phyloP scores from a whole-genome alignment of 2,113 vertebrate species.

The Marmota monax region DNA sequence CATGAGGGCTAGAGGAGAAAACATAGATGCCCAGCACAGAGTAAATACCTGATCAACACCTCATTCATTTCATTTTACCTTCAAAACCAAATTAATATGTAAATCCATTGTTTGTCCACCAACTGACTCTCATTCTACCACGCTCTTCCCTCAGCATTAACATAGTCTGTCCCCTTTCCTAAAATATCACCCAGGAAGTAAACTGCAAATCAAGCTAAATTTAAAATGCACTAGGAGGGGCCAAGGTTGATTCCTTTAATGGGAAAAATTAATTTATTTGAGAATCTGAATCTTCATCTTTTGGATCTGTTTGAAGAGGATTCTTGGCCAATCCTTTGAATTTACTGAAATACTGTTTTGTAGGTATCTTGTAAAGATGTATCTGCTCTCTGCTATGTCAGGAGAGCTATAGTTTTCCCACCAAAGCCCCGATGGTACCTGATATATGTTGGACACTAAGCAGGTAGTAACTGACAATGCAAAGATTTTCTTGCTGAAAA shows the following conservation, averaged over 20 bases:
- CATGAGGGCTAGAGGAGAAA: not conserved
- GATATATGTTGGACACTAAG: not conserved
- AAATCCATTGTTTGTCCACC: not conserved
- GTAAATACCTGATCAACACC: not conserved
- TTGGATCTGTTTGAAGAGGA: not conserved
- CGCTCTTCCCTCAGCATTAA: not conserved
- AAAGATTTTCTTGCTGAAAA: constrained; percentile 33
- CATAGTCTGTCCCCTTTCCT: not conserved
- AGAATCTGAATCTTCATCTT: constrained; percentile 15
- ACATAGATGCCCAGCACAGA: not conserved
- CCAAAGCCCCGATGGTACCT: not conserved
- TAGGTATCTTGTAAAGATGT: not conserved
- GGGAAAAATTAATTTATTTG: constrained; percentile 27
- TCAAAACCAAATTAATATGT: not conserved
- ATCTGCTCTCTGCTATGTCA: not conserved
- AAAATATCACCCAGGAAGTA: not conserved
- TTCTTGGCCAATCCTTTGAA: constrained; percentile 4
- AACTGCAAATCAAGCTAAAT: not conserved
- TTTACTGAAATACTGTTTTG: constrained; percentile 14
- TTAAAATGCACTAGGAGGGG: constrained; percentile 2
- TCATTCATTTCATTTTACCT: not conserved
- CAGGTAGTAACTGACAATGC: not conserved
- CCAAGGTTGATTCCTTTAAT: not conserved
- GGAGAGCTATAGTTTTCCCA: not conserved
- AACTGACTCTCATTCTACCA: not conserved